phyloP scores from a whole-genome alignment of 2,797 vertebrate species.

The Tangara arthus region DNA sequence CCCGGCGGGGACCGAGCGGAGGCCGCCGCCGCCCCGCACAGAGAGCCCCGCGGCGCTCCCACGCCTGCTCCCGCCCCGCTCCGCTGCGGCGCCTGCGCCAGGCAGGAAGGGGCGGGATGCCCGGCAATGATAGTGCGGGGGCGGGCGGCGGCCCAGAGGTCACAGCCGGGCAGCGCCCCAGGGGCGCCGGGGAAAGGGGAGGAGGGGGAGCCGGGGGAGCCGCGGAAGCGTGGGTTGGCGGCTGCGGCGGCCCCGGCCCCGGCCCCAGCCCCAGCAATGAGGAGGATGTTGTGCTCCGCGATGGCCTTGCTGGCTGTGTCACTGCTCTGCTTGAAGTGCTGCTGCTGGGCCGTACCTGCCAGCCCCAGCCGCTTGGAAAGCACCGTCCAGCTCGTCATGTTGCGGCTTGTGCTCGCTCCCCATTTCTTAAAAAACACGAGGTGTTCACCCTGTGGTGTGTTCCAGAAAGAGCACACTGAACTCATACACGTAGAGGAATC shows the following conservation, averaged over 20 bases:
- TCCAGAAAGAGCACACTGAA: not conserved
- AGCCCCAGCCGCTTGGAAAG: not conserved
- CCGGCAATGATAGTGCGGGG: not conserved
- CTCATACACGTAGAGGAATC: rapidly evolving
- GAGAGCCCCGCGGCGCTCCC: rapidly evolving
- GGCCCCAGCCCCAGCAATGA: rapidly evolving
- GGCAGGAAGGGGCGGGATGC: not conserved
- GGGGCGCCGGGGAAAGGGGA: rapidly evolving
- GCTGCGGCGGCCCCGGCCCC: too few relatives aligned
- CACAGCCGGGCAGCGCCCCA: rapidly evolving
- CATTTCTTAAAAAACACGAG: rapidly evolving
- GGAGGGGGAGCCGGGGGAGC: rapidly evolving
- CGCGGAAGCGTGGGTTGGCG: rapidly evolving
- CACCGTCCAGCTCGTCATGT: rapidly evolving
- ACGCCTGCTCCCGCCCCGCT: not conserved
- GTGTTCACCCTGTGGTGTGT: not conserved
- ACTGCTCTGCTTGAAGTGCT: rapidly evolving
- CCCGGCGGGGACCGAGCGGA: rapidly evolving
- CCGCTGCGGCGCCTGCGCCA: not conserved
- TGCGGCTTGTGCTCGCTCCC: not conserved
- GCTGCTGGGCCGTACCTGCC: rapidly evolving
- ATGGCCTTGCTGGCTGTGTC: rapidly evolving
- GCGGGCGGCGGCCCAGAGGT: not conserved
- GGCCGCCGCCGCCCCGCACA: rapidly evolving
- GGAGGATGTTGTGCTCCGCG: rapidly evolving